phyloP scores from a whole-genome alignment of 2,888 invertebrate genomes.

The Euspilapteryx auroguttella region DNA sequence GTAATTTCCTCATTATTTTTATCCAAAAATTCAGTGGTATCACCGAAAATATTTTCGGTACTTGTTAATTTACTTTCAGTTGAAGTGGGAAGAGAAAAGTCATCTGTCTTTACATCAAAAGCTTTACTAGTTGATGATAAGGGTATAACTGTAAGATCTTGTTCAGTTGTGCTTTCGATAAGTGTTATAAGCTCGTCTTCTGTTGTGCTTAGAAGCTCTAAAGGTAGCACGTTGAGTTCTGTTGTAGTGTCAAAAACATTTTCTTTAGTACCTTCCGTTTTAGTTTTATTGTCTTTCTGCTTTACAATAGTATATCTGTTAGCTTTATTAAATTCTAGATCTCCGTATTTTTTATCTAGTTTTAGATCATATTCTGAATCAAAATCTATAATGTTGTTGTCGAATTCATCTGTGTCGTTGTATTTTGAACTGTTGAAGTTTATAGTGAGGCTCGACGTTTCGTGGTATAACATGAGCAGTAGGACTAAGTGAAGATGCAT shows the following conservation, averaged over 20 bases:
- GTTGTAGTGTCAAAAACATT: constrained; percentile 16
- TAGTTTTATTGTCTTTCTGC: constrained; percentile 6
- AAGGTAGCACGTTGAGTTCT: constrained; percentile 36
- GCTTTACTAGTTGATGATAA: constrained; percentile 24
- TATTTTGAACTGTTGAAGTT: constrained; percentile 9
- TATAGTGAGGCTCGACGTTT: constrained; percentile 12
- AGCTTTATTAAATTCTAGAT: constrained; percentile 28
- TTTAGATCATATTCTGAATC: constrained; percentile 37
- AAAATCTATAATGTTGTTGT: constrained; percentile 45
- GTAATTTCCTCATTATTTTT: constrained; percentile 4
- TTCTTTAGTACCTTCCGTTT: constrained; percentile 12
- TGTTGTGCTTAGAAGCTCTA: constrained; percentile 44
- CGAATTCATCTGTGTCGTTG: constrained; percentile 24
- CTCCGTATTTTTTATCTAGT: constrained; percentile 30
- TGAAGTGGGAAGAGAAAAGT: constrained; percentile 1
- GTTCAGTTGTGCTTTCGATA: constrained; percentile 31
- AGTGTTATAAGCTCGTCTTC: constrained; percentile 24
- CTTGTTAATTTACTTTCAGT: neutral
- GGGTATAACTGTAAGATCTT: constrained; percentile 42
- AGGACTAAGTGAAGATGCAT: too few species aligned
- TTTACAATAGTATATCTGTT: constrained; percentile 30
- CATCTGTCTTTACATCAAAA: constrained; percentile 14
- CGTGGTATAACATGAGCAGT: constrained; percentile 17
- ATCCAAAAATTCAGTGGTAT: constrained; percentile 3
- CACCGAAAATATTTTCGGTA: neutral